Percentiles rank a stretch among this genome's conserved stretches.
These are phyloP conservation scores for Zoanthus sansibaricus DNA, from an alignment of 92 coral and sea anemone genomes.

Conservation along the genomic window DNA sequence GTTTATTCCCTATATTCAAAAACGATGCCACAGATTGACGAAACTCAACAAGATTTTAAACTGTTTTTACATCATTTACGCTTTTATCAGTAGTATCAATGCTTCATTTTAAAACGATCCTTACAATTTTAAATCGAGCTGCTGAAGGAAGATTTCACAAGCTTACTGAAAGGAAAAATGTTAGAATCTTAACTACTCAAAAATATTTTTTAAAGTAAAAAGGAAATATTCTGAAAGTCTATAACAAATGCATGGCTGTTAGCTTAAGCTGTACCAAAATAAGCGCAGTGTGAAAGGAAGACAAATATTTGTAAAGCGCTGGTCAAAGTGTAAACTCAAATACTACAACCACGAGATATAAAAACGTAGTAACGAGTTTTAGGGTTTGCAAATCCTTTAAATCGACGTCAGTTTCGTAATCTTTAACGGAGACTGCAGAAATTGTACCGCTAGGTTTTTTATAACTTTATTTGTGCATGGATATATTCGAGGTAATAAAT, in stretches of 20 bases:
- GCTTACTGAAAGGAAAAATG: too few species aligned
- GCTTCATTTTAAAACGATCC: too few species aligned
- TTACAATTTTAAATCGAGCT: too few species aligned
- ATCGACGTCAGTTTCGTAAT: neutral
- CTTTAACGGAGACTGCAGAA: neutral
- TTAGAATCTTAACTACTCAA: too few species aligned
- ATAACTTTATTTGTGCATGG: neutral
- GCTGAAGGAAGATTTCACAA: too few species aligned
- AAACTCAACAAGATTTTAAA: too few species aligned
- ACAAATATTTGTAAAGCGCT: constrained; percentile 22
- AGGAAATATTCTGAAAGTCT: neutral
- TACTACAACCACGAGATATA: neutral
- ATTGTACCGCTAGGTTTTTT: neutral
- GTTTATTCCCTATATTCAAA: too few species aligned
- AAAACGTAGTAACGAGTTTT: neutral
- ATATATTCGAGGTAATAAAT: constrained; percentile 4
- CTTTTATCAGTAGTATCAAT: too few species aligned
- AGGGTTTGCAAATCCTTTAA: neutral
- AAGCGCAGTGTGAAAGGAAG: neutral
- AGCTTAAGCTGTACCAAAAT: neutral
- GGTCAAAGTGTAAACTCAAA: neutral
- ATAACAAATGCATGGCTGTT: neutral
- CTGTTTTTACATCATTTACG: too few species aligned
- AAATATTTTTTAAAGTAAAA: neutral
- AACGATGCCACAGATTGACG: too few species aligned